These are phyloP conservation scores for Mactra quadrangularis DNA, from an alignment of 1,140 invertebrate species.

Conservation along the genomic window DNA sequence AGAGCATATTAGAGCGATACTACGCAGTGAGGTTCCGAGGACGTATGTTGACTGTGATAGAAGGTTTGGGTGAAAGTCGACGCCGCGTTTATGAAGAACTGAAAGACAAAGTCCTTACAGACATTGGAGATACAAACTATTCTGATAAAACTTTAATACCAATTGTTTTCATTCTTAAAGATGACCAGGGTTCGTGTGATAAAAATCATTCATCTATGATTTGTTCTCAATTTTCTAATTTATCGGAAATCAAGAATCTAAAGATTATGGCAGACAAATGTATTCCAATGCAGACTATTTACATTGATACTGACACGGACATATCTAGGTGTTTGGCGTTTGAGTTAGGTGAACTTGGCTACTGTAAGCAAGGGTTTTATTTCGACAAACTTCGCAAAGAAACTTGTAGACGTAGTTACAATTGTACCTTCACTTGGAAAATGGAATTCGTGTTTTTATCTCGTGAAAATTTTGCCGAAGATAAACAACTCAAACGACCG, in stretches of 20 bases:
- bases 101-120: not conserved
- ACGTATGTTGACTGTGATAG: not conserved
- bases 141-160: constrained; percentile 19
- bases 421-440: constrained; percentile 19
- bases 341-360: constrained; percentile 7
- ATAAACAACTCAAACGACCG: constrained; percentile 3
- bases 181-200: not conserved
- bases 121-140: not conserved
- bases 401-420: not conserved
- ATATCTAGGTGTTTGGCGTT: not conserved
- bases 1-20: not conserved
- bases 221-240: not conserved
- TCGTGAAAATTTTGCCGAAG: not conserved
- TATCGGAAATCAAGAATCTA: not conserved
- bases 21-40: not conserved
- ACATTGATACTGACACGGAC: not conserved
- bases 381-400: not conserved
- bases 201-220: constrained; percentile 15
- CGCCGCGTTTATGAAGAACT: not conserved
- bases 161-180: constrained; percentile 4
- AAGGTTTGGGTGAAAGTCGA: not conserved
- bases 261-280: not conserved
- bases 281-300: constrained; percentile 6
- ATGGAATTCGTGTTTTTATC: not conserved
- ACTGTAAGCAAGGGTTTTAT: constrained; percentile 32